Conservation (phyloP, 2,888 invertebrate genomes). For the Scaptomyza reducta region DNA sequence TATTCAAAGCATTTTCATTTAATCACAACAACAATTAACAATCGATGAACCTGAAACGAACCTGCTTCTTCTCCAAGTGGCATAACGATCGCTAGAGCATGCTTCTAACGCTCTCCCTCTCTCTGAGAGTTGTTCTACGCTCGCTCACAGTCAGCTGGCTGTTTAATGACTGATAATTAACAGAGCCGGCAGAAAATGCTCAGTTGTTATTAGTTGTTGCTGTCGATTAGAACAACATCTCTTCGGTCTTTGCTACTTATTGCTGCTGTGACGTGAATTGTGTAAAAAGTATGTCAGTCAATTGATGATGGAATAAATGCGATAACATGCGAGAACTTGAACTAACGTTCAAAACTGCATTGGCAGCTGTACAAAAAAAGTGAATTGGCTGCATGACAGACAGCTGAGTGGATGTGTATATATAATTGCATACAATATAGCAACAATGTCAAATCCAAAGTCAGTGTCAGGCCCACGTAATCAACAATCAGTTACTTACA, state of each 20-base stretch:
- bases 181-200: conserved; percentile 44
- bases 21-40: background rate
- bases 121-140: background rate
- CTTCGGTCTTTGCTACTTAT: background rate
- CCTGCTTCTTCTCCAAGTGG: background rate
- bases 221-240: conserved; percentile 30
- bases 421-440: background rate
- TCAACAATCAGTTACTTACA: conserved; percentile 17
- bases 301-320: conserved; percentile 16
- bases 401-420: conserved; percentile 9
- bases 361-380: conserved; percentile 37
- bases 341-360: conserved; percentile 6
- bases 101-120: conserved; percentile 3
- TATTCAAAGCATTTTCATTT: background rate
- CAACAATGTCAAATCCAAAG: conserved; percentile 36
- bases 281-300: conserved; percentile 52
- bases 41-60: conserved; percentile 1
- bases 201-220: conserved; percentile 49
- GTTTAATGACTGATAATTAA: conserved; percentile 14
- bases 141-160: too few relatives aligned
- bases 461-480: conserved; percentile 50
- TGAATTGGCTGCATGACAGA: conserved; percentile 35
- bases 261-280: conserved; percentile 25
- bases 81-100: background rate
- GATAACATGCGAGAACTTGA: conserved; percentile 10